Percentiles rank a stretch among this genome's conserved stretches.
Conservation (phyloP, 1,140 invertebrate genomes). For the Hycleus cichorii region DNA sequence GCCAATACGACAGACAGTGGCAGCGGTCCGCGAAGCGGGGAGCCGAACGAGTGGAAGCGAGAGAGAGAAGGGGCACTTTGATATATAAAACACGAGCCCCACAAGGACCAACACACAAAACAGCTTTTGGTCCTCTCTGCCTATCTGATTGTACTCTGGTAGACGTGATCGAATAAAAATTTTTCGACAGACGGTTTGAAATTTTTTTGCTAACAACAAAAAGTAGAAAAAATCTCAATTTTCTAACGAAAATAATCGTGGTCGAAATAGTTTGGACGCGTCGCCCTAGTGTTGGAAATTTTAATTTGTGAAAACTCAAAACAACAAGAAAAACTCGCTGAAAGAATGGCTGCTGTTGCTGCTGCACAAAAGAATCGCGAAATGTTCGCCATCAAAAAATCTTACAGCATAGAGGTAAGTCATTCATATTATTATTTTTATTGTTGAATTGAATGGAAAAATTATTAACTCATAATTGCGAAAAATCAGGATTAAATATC, state of each 20-base stretch:
- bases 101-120: conserved; percentile 24
- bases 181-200: conserved; percentile 35
- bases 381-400: conserved; percentile 92
- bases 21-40: conserved; percentile 16
- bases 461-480: not conserved
- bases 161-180: conserved; percentile 25
- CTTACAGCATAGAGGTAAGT: conserved; percentile 94
- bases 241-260: conserved; percentile 15
- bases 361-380: conserved; percentile 85
- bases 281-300: conserved; percentile 33
- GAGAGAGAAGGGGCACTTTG: conserved; percentile 30
- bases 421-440: not conserved
- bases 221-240: conserved; percentile 28
- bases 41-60: not conserved
- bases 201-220: conserved; percentile 2
- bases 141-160: not conserved
- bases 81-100: conserved; percentile 31
- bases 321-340: conserved; percentile 1
- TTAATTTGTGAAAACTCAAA: not conserved
- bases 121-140: conserved; percentile 32
- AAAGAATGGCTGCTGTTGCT: conserved; percentile 70
- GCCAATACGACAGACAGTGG: conserved; percentile 1
- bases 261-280: conserved; percentile 32
- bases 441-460: too few species aligned
- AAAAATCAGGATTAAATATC: not conserved